Evolutionary conservation across 2,113 vertebrate genomes (phyloP).

Genomic region (Sturnira hondurensis): DNA sequence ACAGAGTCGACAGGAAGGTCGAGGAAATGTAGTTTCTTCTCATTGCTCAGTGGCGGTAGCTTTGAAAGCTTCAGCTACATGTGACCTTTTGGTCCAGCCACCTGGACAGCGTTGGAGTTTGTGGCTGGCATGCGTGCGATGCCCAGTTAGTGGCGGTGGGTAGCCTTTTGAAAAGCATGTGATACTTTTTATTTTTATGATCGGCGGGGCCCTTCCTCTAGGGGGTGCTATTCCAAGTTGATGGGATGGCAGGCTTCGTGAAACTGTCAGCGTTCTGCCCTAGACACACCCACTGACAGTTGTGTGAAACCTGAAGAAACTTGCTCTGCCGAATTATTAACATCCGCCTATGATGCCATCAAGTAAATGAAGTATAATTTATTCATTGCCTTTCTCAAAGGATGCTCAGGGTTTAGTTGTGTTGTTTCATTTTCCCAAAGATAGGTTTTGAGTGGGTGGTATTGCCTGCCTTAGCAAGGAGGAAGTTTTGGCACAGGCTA

Average conservation of each 20-base stretch:
- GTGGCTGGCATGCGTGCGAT: not conserved
- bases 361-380: not conserved
- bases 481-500: not conserved
- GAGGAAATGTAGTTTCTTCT: not conserved
- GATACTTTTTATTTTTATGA: not conserved
- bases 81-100: not conserved
- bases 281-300: not conserved
- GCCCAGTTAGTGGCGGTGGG: not conserved
- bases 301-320: not conserved
- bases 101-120: not conserved
- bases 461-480: not conserved
- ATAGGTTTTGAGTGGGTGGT: not conserved
- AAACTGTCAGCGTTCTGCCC: not conserved
- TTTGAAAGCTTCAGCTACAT: not conserved
- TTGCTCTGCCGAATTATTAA: not conserved
- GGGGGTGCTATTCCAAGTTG: not conserved
- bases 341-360: not conserved
- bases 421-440: not conserved
- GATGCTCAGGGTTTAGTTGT: not conserved
- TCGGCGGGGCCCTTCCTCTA: not conserved
- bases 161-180: not conserved
- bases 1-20: not conserved
- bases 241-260: not conserved
- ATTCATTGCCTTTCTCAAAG: not conserved
- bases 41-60: not conserved